phyloP scores from a whole-genome alignment of 2,888 invertebrate genomes.

The Calliphora vomitoria region DNA sequence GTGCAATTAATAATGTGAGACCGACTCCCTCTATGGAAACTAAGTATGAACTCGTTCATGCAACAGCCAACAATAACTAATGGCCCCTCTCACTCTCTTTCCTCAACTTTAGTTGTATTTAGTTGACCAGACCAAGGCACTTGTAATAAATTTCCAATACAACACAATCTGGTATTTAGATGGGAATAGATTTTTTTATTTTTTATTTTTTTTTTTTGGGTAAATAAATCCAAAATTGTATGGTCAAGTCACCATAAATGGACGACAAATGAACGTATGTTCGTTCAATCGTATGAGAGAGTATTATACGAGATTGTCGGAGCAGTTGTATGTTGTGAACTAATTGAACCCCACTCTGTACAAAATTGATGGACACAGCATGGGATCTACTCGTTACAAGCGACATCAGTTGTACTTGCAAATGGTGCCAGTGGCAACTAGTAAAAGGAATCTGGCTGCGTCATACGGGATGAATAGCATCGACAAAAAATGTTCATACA shows the following conservation, averaged over 20 bases:
- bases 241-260: conserved; percentile 55
- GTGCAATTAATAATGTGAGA: conserved; percentile 72
- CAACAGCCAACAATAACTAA: conserved; percentile 49
- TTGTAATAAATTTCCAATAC: conserved; percentile 69
- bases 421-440: conserved; percentile 12
- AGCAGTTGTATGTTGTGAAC: conserved; percentile 46
- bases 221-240: conserved; percentile 64
- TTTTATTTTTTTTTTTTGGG: conserved; percentile 31
- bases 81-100: conserved; percentile 46
- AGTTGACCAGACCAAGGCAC: conserved; percentile 56
- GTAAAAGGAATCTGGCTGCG: conserved; percentile 40
- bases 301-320: conserved; percentile 5
- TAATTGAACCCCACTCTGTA: conserved; percentile 63
- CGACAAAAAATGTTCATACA: conserved; percentile 4
- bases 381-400: conserved; percentile 33
- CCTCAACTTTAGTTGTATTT: background rate
- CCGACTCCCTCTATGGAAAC: conserved; percentile 58
- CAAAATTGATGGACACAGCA: conserved; percentile 59
- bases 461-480: conserved; percentile 4
- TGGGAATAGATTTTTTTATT: conserved; percentile 35
- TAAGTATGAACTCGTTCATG: conserved; percentile 13
- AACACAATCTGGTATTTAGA: conserved; percentile 67
- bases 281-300: background rate
- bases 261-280: conserved; percentile 12
- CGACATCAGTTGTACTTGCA: background rate